Evolutionary conservation across 2,888 invertebrate genomes (phyloP).

Genomic region (Gymnosoma rotundatum): DNA sequence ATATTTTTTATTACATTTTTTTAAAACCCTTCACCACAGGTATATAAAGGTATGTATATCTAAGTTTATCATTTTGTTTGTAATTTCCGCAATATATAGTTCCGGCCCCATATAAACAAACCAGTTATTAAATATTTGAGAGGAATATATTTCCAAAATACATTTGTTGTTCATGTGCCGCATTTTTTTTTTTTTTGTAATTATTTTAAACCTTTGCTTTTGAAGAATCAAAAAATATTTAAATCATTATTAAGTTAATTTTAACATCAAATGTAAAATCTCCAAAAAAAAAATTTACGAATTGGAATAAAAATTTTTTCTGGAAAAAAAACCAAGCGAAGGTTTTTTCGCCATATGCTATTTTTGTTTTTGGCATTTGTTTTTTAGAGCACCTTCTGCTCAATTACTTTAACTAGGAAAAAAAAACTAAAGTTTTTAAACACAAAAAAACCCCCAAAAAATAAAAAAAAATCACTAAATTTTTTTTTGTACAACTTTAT

Average conservation of each 20-base stretch:
- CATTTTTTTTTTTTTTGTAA: background rate
- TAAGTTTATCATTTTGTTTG: too few species aligned
- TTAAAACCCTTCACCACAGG: too few species aligned
- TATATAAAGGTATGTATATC: too few species aligned
- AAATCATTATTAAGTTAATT: constrained; percentile 14
- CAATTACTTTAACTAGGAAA: constrained; percentile 54
- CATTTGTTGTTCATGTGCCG: background rate
- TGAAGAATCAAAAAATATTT: constrained; percentile 2
- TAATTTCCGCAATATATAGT: too few species aligned
- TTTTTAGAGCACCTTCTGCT: constrained; percentile 52
- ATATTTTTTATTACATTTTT: too few species aligned
- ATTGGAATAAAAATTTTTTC: constrained; percentile 9
- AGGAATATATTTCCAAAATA: too few species aligned
- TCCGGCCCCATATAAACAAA: too few species aligned
- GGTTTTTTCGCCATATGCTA: constrained; percentile 6
- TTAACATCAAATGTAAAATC: constrained; percentile 18
- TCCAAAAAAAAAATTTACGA: background rate
- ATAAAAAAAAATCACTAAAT: background rate
- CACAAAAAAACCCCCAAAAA: constrained; percentile 10
- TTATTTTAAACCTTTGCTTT: background rate
- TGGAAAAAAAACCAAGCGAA: background rate
- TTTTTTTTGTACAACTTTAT: constrained; percentile 19
- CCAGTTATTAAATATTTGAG: too few species aligned
- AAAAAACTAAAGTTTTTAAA: constrained; percentile 34
- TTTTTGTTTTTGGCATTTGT: background rate